phyloP scores from a whole-genome alignment of 2,113 vertebrate genomes.

The Marmota flaviventris region DNA sequence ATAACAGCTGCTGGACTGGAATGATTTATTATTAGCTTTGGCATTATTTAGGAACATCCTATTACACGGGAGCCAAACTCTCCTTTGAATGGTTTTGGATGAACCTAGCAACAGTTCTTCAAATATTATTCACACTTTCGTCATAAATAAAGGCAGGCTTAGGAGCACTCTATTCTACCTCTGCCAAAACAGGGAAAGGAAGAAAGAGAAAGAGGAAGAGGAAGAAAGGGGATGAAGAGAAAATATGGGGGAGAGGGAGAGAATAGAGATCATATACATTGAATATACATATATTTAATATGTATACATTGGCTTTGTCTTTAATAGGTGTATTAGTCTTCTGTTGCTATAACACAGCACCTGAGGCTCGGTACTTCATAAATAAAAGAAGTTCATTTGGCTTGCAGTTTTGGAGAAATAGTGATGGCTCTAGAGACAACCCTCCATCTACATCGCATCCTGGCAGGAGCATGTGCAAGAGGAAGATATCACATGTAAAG shows the following conservation, averaged over 20 bases:
- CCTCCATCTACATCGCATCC: neutral
- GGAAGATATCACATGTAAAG: neutral
- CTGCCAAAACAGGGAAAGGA: neutral
- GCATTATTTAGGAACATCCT: neutral
- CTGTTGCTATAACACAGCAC: neutral
- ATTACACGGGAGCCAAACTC: neutral
- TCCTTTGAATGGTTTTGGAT: neutral
- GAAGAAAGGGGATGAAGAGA: fast-evolving
- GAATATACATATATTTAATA: neutral
- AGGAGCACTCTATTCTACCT: neutral
- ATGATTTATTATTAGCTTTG: neutral
- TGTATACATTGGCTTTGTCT: neutral
- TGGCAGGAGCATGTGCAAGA: neutral
- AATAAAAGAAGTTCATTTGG: neutral
- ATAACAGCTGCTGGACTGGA: neutral
- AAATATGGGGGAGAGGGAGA: neutral
- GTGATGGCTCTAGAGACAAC: neutral
- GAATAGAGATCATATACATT: neutral
- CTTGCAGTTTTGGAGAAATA: neutral
- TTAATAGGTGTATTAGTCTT: neutral
- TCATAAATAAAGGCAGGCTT: neutral
- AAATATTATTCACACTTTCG: neutral
- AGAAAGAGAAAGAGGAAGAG: neutral
- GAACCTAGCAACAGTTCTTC: neutral
- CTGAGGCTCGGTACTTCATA: neutral